Base-by-base conservation (phyloP, 2,113 vertebrate genomes). In the Apus apus region DNA sequence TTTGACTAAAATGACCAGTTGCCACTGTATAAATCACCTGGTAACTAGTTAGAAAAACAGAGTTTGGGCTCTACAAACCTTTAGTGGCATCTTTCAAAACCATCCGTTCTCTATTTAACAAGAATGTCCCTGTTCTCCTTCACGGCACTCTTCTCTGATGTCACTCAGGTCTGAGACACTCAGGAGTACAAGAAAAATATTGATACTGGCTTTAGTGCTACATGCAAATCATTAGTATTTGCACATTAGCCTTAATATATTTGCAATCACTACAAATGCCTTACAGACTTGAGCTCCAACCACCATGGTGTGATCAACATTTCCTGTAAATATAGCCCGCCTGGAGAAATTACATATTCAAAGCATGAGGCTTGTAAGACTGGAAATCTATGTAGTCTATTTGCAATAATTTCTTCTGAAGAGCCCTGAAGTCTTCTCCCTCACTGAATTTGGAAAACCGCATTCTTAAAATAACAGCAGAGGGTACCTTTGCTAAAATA, bases 261-360 rank as follows among this genome's bases (percentile, higher is more conserved):
- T 92, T 94, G 54, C 54, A 83, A 13, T 62, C n/a, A 62, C 57
- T 93, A 21, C 36, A 91, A 76, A 83, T 58, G 36, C 36, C 70
- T 93, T 71, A 43, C 45, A 64, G 21, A 50, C 8, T 3, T 34
- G 62, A 85, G 86, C 25, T 88, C 32, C 48, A 86, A 50, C 27
- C n/a, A 74, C 32, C 32, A 45, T 6, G 22, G 6, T 61, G 48
- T 48, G 58, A 67, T 73, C 62, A 90, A 74, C 21, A 34, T 54
- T 89, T 84, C 38, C 54, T 73, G 16, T 65, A 93, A 91, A 85
- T 71, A 72, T 16, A 81, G 51, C 20, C n/a, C 73, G 71, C 71
- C 26, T 85, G 40, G 62, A 89, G 53, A 94, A 91, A 94, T 58
- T 82, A 83, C 88, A 68, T 85, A 85, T 67, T 94, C 23, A 79